Evolutionary conservation across 2,888 invertebrate species (phyloP), one percentile per base, ranked within the genome.

Genomic region (Synergus gifuensis): DNA sequence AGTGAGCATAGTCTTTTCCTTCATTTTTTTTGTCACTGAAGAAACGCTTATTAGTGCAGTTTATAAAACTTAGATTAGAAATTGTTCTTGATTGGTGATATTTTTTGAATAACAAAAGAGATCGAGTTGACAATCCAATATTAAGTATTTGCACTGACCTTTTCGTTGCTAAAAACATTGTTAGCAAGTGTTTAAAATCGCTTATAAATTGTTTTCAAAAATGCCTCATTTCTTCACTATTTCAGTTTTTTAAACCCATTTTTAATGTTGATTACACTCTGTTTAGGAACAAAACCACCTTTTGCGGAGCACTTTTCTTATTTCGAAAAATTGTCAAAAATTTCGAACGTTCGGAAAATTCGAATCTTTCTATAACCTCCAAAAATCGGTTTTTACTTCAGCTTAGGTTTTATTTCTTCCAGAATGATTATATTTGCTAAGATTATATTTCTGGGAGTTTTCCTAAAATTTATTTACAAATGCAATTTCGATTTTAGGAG

Each of bases 331-430:
- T 67, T 46, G 9, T 22, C 4, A 11, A n/a, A n/a, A n/a, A 42
- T 22, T 66, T 44, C 12, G 12, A 22, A 67, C 8, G 22, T 14
- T 22, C 14, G 5, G 22, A 0, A 16, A 54, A 11, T 36, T n/a
- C 4, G 14, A 54, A 69, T 40, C n/a, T 67, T 44, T 73, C 54
- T 49, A 73, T 73, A 73, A 73, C 73, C 73, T 73, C 36, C 11
- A 73, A 40, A 16, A 12, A 73, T n/a, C 28, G n/a, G 22, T 36
- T 73, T 69, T 73, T n/a, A n/a, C 36, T n/a, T 73, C 22, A n/a
- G 1, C 18, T 4, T 0, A 8, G 28, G 7, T 2, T 54, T 4
- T 16, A 22, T 69, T 49, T 69, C 42, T 66, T 2, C 18, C 11
- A 4, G 2, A 36, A 46, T 1, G 3, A 11, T 18, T 58, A 18